phyloP scores from a whole-genome alignment of 2,113 vertebrate genomes.

The Chamaea fasciata region DNA sequence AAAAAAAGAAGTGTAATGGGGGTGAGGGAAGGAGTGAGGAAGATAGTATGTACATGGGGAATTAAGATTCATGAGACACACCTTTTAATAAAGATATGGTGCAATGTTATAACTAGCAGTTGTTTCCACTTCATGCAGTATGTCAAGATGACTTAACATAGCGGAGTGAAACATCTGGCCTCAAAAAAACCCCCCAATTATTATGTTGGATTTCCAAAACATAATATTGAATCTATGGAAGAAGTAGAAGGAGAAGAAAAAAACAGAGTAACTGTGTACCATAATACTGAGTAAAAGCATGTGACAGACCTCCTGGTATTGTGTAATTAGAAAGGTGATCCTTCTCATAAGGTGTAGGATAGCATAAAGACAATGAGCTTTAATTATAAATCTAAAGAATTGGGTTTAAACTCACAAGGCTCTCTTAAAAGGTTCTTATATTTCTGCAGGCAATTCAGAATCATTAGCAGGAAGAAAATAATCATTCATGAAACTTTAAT shows the following conservation, averaged over 20 bases:
- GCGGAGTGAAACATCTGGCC: constrained; percentile 71
- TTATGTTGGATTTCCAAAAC: constrained; percentile 65
- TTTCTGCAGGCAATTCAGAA: constrained; percentile 56
- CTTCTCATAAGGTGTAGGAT: constrained; percentile 45
- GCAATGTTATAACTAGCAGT: constrained; percentile 68
- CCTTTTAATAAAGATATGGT: constrained; percentile 73
- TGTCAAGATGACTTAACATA: constrained; percentile 74
- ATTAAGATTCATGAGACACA: constrained; percentile 69
- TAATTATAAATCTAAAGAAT: constrained; percentile 62
- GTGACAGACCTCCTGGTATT: constrained; percentile 35
- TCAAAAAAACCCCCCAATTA: background rate
- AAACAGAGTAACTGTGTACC: constrained; percentile 40
- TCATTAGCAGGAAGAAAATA: constrained; percentile 50
- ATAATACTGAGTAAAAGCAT: constrained; percentile 41
- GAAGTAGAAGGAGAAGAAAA: background rate
- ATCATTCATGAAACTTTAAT: constrained; percentile 66
- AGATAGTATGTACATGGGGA: constrained; percentile 20
- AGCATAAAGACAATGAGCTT: constrained; percentile 59
- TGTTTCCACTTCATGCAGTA: constrained; percentile 68
- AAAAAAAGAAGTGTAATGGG: background rate
- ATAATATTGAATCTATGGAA: constrained; percentile 42
- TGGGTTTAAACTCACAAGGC: constrained; percentile 39
- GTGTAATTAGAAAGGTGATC: constrained; percentile 49
- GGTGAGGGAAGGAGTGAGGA: constrained; percentile 5
- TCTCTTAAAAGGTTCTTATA: constrained; percentile 28